phyloP scores from a whole-genome alignment of 2,888 invertebrate species.

The Ctena decussata region DNA sequence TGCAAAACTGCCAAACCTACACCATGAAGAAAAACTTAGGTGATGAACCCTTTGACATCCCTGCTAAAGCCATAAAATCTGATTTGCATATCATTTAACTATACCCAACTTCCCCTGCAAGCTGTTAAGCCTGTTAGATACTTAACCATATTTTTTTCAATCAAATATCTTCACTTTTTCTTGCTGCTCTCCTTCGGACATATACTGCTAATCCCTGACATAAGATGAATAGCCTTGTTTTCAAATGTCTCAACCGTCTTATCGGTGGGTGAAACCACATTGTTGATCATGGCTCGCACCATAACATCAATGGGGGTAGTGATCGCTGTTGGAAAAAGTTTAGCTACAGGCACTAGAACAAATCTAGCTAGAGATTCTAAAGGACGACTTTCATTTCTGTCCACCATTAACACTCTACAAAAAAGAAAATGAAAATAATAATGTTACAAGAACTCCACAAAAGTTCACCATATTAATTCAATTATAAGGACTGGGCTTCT shows the following conservation, averaged over 20 bases:
- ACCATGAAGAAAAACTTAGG: too few relatives aligned
- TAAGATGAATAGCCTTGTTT: conserved; percentile 83
- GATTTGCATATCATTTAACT: too few relatives aligned
- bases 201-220: conserved; percentile 68
- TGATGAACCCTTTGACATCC: too few relatives aligned
- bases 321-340: conserved; percentile 83
- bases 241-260: conserved; percentile 77
- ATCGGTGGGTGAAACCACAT: conserved; percentile 69
- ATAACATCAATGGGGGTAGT: conserved; percentile 82
- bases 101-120: too few relatives aligned
- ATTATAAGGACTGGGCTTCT: too few relatives aligned
- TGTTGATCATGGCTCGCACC: conserved; percentile 84
- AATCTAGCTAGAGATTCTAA: conserved; percentile 76
- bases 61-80: too few relatives aligned
- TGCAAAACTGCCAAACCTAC: too few relatives aligned
- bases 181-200: conserved; percentile 16
- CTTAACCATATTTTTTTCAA: too few relatives aligned
- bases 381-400: conserved; percentile 81
- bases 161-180: neutral
- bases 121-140: too few relatives aligned
- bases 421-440: neutral
- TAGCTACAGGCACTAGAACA: conserved; percentile 82
- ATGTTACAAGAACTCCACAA: too few relatives aligned
- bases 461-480: too few relatives aligned
- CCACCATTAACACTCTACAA: conserved; percentile 83